phyloP scores from a whole-genome alignment of 2,797 vertebrate genomes.

The Sebastes vulpes region DNA sequence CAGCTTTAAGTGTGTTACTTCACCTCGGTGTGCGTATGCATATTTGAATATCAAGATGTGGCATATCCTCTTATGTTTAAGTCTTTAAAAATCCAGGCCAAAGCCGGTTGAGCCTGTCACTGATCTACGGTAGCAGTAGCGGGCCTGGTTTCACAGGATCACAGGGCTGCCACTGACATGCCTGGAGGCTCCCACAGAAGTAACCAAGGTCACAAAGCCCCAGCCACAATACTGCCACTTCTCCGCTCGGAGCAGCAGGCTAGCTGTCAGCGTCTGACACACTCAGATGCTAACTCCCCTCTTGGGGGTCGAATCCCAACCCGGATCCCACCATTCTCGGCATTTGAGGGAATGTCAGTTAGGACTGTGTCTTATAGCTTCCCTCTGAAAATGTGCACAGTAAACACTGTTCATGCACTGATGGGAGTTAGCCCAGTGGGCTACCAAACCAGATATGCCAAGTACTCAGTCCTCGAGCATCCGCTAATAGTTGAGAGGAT shows the following conservation, averaged over 20 bases:
- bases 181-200: conserved; percentile 62
- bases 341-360: conserved; percentile 44
- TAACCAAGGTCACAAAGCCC: conserved; percentile 80
- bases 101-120: conserved; percentile 45
- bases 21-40: neutral
- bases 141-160: conserved; percentile 49
- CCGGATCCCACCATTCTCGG: conserved; percentile 19
- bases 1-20: neutral
- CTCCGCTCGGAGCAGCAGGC: conserved; percentile 63
- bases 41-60: conserved; percentile 17
- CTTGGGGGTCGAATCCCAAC: conserved; percentile 51
- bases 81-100: conserved; percentile 50
- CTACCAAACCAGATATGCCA: conserved; percentile 34
- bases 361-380: conserved; percentile 9
- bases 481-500: conserved; percentile 54
- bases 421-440: conserved; percentile 27
- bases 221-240: conserved; percentile 51
- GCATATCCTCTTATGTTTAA: conserved; percentile 14
- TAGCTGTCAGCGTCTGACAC: conserved; percentile 77
- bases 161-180: conserved; percentile 55
- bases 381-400: conserved; percentile 17
- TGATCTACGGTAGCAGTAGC: conserved; percentile 44
- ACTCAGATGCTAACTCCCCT: conserved; percentile 57
- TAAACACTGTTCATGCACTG: conserved; percentile 23
- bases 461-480: conserved; percentile 41